phyloP scores from a whole-genome alignment of 2,113 vertebrate genomes.

The Cranoglanis bouderius region DNA sequence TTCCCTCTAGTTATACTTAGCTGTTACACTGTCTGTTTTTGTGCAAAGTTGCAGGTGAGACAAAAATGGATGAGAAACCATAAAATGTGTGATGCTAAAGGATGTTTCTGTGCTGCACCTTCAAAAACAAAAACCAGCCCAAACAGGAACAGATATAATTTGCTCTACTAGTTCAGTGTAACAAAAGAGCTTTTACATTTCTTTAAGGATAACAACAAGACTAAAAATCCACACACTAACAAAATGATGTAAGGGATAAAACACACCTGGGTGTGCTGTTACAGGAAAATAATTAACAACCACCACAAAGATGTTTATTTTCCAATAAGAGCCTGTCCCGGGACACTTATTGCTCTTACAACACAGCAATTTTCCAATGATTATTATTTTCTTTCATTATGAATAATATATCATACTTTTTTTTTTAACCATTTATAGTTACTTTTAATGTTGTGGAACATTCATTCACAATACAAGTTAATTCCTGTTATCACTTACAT shows the following conservation, averaged over 20 bases:
- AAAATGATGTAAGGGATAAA: not conserved
- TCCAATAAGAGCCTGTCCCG: not conserved
- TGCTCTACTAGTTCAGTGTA: not conserved
- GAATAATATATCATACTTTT: not conserved
- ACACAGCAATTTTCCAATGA: too few relatives aligned
- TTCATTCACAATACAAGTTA: not conserved
- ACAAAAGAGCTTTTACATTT: not conserved
- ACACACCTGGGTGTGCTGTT: not conserved
- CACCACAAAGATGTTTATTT: not conserved
- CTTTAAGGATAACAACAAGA: not conserved
- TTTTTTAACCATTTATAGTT: not conserved
- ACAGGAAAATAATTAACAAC: not conserved
- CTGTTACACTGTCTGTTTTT: not conserved
- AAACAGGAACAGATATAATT: not conserved
- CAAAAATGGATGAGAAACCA: not conserved
- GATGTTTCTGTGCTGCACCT: not conserved
- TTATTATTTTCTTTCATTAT: too few relatives aligned
- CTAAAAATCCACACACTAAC: not conserved
- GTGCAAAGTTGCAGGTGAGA: not conserved
- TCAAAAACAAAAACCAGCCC: not conserved
- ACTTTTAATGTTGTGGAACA: too few relatives aligned
- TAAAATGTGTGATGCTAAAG: not conserved
- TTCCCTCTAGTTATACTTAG: conserved; percentile 48
- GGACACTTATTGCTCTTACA: too few relatives aligned
- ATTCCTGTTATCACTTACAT: not conserved